These are phyloP conservation scores for Argyresthia goedartella DNA, from an alignment of 2,888 invertebrate genomes.

Conservation along the genomic window DNA sequence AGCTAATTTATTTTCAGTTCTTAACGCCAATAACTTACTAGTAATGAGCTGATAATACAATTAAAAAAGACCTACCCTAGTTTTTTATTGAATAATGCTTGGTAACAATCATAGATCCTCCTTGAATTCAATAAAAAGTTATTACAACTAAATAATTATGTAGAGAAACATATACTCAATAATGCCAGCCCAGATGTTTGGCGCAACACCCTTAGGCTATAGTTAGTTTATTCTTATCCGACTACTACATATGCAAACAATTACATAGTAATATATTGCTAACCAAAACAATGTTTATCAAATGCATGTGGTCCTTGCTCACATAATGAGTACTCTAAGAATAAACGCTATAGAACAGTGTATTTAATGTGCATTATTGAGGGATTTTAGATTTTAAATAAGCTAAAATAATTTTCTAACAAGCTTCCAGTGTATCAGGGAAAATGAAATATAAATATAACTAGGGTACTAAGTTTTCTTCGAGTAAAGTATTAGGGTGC, in stretches of 20 bases:
- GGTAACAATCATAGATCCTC: slow-evolving; percentile 66
- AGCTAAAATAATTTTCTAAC: slow-evolving; percentile 55
- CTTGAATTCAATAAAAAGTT: slow-evolving; percentile 64
- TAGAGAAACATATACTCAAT: slow-evolving; percentile 46
- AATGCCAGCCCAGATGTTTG: slow-evolving; percentile 25
- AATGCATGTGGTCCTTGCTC: too few species aligned
- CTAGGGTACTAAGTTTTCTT: neutral
- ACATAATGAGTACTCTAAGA: too few species aligned
- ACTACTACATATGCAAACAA: too few species aligned
- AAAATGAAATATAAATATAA: slow-evolving; percentile 22
- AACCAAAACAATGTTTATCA: too few species aligned
- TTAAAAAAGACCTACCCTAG: slow-evolving; percentile 65
- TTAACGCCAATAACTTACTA: slow-evolving; percentile 69
- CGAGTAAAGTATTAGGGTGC: neutral
- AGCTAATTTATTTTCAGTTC: slow-evolving; percentile 71
- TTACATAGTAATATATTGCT: too few species aligned
- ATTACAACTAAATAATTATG: slow-evolving; percentile 44
- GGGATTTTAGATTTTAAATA: slow-evolving; percentile 57
- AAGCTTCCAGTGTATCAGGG: slow-evolving; percentile 43
- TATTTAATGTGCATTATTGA: slow-evolving; percentile 31
- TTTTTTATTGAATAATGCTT: slow-evolving; percentile 68
- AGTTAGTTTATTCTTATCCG: too few species aligned
- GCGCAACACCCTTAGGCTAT: too few species aligned
- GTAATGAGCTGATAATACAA: slow-evolving; percentile 70
- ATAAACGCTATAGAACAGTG: slow-evolving; percentile 1